Percentiles rank a stretch among this genome's conserved stretches.
Conservation (phyloP, 2,113 vertebrate genomes). For the Empidonax traillii region DNA sequence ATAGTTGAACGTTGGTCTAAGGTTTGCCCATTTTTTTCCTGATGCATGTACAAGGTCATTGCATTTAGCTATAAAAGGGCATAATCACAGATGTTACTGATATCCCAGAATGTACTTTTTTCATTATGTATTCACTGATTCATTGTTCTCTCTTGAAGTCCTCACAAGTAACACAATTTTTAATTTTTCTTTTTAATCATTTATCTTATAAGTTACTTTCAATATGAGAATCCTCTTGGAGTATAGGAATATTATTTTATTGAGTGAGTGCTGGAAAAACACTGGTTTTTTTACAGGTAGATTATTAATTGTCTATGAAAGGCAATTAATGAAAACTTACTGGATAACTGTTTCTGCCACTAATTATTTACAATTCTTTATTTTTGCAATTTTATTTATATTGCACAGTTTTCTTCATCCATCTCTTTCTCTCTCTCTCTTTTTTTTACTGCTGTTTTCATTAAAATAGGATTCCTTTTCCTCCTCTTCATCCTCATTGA, state of each 20-base stretch:
- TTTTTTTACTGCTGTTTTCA: slow-evolving; percentile 82
- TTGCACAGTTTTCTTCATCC: slow-evolving; percentile 71
- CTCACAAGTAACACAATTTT: neutral
- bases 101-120: neutral
- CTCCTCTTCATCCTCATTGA: slow-evolving; percentile 94
- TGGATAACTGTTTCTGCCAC: slow-evolving; percentile 45
- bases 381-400: slow-evolving; percentile 73
- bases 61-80: neutral
- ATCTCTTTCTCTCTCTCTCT: slow-evolving; percentile 69
- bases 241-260: neutral
- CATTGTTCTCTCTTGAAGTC: neutral
- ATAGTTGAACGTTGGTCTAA: neutral
- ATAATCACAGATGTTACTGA: neutral
- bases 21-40: neutral
- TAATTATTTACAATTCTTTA: slow-evolving; percentile 67
- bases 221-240: neutral
- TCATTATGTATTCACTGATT: neutral
- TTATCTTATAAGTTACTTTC: neutral
- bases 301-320: slow-evolving; percentile 30
- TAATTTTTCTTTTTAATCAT: neutral
- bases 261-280: neutral
- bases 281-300: neutral
- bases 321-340: slow-evolving; percentile 42
- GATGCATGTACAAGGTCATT: neutral
- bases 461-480: slow-evolving; percentile 93